These are phyloP conservation scores for Dendrolimus punctatus DNA, from an alignment of 1,140 invertebrate genomes.

Conservation along the genomic window DNA sequence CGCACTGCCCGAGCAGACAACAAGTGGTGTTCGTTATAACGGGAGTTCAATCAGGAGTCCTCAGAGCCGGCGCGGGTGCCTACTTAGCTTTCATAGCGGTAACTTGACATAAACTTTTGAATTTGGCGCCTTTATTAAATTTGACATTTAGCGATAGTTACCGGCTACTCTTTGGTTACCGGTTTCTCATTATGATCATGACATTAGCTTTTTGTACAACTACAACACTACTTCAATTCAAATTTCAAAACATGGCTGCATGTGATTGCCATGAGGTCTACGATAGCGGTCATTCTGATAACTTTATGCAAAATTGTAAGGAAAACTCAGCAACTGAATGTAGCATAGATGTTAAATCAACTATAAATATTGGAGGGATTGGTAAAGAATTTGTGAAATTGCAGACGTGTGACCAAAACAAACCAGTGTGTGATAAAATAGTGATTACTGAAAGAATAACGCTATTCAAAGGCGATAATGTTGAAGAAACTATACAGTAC, in stretches of 20 bases:
- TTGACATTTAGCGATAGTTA: conserved; percentile 1
- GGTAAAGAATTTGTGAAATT: conserved; percentile 2
- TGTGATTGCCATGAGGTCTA: conserved; percentile 20
- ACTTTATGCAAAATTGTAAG: conserved; percentile 27
- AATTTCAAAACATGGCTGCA: conserved; percentile 48
- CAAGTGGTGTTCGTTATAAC: conserved; percentile 69
- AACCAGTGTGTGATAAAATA: conserved; percentile 13
- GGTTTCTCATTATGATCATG: conserved; percentile 6
- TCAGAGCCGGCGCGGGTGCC: conserved; percentile 38
- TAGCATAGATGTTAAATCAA: conserved; percentile 10
- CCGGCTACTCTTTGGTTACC: conserved; percentile 4
- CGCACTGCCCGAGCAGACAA: conserved; percentile 67
- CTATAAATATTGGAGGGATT: conserved; percentile 8
- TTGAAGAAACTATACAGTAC: conserved; percentile 28
- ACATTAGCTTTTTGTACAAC: background rate
- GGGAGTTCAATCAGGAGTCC: conserved; percentile 60
- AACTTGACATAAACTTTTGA: conserved; percentile 21
- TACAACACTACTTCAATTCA: background rate
- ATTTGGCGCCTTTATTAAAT: conserved; percentile 29
- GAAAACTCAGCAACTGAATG: conserved; percentile 17
- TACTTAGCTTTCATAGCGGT: conserved; percentile 32
- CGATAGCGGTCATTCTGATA: conserved; percentile 39
- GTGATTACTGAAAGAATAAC: conserved; percentile 31
- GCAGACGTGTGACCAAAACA: conserved; percentile 9
- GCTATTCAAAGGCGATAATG: conserved; percentile 24